These are phyloP conservation scores for Steinernema carpocapsae DNA, from an alignment of 2,888 invertebrate species.

Conservation along the genomic window DNA sequence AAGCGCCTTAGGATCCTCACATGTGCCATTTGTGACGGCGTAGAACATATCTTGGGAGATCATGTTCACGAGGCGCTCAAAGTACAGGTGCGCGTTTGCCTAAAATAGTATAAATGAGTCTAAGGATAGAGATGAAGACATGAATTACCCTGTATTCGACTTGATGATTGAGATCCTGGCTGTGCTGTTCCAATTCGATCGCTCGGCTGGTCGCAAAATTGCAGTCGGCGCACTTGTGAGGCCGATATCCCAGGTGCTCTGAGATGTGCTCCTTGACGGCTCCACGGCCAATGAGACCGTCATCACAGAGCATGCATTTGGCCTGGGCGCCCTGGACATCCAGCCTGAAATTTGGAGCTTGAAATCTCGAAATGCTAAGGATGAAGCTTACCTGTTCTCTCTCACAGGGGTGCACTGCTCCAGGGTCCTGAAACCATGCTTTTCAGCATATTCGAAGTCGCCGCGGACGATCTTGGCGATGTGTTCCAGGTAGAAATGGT, in stretches of 20 bases:
- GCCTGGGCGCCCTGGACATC: not conserved
- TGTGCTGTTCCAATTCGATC: not conserved
- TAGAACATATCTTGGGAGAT: constrained; percentile 24
- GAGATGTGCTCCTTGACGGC: constrained; percentile 6
- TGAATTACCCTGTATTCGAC: not conserved
- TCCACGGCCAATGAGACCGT: not conserved
- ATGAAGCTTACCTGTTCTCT: not conserved
- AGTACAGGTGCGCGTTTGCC: not conserved
- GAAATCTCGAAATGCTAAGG: not conserved
- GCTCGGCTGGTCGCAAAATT: not conserved
- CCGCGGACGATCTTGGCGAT: not conserved
- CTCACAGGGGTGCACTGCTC: not conserved
- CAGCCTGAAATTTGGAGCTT: not conserved
- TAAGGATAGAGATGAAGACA: not conserved
- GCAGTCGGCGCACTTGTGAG: constrained; percentile 11
- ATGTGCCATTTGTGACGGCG: not conserved
- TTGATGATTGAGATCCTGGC: not conserved
- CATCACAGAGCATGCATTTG: not conserved
- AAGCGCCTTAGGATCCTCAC: not conserved
- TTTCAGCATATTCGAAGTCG: constrained; percentile 13
- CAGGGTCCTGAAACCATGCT: constrained; percentile 9
- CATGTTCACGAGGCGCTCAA: not conserved
- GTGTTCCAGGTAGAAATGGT: constrained; percentile 25
- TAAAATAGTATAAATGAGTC: not conserved
- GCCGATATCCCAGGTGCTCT: constrained; percentile 7